These are phyloP conservation scores for Cantharis nigra DNA, from an alignment of 2,888 invertebrate species.

Conservation along the genomic window DNA sequence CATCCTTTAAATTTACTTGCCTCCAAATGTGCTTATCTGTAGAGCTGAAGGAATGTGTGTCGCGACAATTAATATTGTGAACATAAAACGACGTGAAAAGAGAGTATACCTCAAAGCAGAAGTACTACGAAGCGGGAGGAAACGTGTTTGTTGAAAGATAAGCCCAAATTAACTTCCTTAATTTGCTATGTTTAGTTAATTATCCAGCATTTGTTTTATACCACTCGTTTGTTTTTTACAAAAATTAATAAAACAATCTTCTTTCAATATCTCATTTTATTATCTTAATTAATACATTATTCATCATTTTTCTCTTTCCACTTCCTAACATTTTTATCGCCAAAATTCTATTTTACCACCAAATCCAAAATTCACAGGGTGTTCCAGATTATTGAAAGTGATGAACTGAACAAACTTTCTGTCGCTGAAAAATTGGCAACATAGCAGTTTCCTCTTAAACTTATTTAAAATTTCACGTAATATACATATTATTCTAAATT, in stretches of 20 bases:
- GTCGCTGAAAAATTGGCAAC: too few relatives aligned
- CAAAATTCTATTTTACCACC: too few relatives aligned
- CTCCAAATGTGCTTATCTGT: conserved; percentile 20
- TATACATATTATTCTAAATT: too few relatives aligned
- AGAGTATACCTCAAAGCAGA: conserved; percentile 40
- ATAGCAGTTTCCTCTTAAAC: too few relatives aligned
- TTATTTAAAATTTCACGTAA: too few relatives aligned
- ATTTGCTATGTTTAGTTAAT: conserved; percentile 53
- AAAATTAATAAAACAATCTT: background rate
- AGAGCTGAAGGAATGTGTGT: conserved; percentile 25
- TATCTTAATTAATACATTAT: background rate
- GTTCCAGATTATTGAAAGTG: too few relatives aligned
- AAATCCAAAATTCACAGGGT: too few relatives aligned
- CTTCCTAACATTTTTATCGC: too few relatives aligned
- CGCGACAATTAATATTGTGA: conserved; percentile 48
- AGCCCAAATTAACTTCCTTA: conserved; percentile 52
- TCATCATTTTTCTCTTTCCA: background rate
- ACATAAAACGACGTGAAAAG: conserved; percentile 43
- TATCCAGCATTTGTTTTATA: conserved; percentile 41
- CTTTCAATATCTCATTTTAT: background rate
- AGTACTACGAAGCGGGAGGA: conserved; percentile 38
- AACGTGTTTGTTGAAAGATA: conserved; percentile 53
- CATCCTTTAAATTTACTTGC: conserved; percentile 17
- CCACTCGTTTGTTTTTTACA: conserved; percentile 10
- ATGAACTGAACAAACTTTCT: too few relatives aligned